These are phyloP conservation scores for Anabas testudineus DNA, from an alignment of 2,797 vertebrate species.

Conservation along the genomic window DNA sequence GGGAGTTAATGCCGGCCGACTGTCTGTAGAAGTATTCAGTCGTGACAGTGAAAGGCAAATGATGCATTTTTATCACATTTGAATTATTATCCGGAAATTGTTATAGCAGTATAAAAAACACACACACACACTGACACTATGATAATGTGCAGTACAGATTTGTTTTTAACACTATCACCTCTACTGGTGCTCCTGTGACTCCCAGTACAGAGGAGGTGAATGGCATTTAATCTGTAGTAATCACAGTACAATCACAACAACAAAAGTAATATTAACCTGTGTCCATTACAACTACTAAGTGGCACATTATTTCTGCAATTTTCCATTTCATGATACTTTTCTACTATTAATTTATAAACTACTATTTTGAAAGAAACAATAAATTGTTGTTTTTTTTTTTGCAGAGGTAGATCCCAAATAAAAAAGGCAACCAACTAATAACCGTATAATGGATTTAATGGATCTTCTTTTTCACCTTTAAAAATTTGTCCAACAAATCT, in stretches of 20 bases:
- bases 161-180: neutral
- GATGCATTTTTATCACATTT: conserved; percentile 21
- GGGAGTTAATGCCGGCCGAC: conserved; percentile 33
- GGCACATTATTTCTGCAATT: neutral
- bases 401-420: too few relatives aligned
- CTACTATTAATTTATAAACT: too few relatives aligned
- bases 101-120: neutral
- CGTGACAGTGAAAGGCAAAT: conserved; percentile 23
- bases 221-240: neutral
- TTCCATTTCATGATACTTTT: too few relatives aligned
- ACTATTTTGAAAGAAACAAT: too few relatives aligned
- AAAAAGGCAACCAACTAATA: too few relatives aligned
- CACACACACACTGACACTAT: neutral
- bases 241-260: neutral
- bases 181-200: neutral
- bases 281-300: too few relatives aligned
- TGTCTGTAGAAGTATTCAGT: conserved; percentile 46
- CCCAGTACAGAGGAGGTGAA: neutral
- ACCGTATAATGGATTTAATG: too few relatives aligned
- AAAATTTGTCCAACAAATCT: too few relatives aligned
- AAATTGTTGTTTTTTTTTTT: too few relatives aligned
- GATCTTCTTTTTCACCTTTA: too few relatives aligned
- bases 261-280: too few relatives aligned
- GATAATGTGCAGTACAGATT: neutral
- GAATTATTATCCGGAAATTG: neutral